Conservation (phyloP, 2,888 invertebrate species). For the Masnerella sp. region DNA sequence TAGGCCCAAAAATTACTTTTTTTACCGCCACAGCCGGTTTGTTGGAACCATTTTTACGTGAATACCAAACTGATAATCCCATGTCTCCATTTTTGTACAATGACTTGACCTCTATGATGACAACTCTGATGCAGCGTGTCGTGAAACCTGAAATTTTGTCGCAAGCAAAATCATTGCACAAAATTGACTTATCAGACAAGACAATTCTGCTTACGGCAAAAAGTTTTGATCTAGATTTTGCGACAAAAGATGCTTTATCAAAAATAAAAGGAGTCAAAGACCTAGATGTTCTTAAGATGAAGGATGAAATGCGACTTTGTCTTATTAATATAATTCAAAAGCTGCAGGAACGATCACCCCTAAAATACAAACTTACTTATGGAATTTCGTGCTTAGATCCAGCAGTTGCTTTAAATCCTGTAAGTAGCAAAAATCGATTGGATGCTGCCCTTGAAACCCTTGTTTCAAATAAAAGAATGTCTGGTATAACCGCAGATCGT, state of each 20-base stretch:
- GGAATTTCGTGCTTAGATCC: conserved; percentile 39
- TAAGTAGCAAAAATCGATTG: conserved; percentile 8
- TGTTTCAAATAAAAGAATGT: conserved; percentile 4
- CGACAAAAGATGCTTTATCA: conserved; percentile 20
- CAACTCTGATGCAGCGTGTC: conserved; percentile 38
- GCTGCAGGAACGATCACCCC: conserved; percentile 26
- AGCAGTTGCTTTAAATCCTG: conserved; percentile 7
- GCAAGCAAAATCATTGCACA: conserved; percentile 9
- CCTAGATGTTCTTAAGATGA: conserved; percentile 18
- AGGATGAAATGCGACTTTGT: conserved; percentile 26
- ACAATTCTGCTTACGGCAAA: conserved; percentile 38
- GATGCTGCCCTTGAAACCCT: conserved; percentile 28
- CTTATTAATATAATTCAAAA: conserved; percentile 22
- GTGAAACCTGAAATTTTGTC: conserved; percentile 38
- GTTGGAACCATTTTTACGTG: conserved; percentile 57
- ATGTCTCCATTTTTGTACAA: conserved; percentile 55
- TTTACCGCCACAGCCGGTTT: conserved; percentile 40
- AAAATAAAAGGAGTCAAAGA: conserved; percentile 38
- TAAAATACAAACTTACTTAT: conserved; percentile 27
- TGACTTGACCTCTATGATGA: conserved; percentile 13
- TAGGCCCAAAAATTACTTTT: conserved; percentile 55
- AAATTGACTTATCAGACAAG: conserved; percentile 28
- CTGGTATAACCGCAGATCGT: conserved; percentile 22
- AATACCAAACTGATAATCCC: conserved; percentile 58
- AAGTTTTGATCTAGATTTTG: conserved; percentile 40